Evolutionary conservation across 2,888 invertebrate genomes (phyloP), one percentile per base, ranked within the genome.

Genomic region (Adelphocoris suturalis): DNA sequence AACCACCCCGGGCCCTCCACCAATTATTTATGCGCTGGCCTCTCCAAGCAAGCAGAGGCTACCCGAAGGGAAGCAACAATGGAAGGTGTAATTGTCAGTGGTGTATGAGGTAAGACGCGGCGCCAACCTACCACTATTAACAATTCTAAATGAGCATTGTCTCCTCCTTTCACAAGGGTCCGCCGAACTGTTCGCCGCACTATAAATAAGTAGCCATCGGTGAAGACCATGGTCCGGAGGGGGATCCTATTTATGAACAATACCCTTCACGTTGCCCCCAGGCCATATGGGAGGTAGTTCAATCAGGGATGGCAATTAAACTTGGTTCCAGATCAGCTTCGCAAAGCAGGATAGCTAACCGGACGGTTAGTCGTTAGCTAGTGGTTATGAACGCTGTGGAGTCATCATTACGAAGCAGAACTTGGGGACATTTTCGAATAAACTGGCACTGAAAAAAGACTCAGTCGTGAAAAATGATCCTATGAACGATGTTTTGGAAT

Each of bases 61-160:
- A 27, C 37, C 61, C 37, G 28, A 37, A 37, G 37, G 80, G 37
- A 84, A 55, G 68, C 89, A 85, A 90, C 90, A 90, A 90, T 90
- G 90, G 90, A 81, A 89, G 89, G 81, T 90, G 90, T 90, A 90
- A 90, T 90, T 90, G 90, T 90, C 86, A 90, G 88, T 55, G 80
- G 88, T 89, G 90, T 89, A 86, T 89, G 89, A 89, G 89, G 86
- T 86, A 68, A 76, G 80, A 86, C 80, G 86, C 90, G 90, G 89
- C 90, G 90, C 90, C 86, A 86, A 78, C 86, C 86, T 78, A 76
- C 86, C 88, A 52, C 86, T 61, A 90, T 90, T 90, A 90, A 90
- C 90, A 90, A 90, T 89, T 90, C 90, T 90, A 90, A 90, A 90
- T 90, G 90, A 90, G 90, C 89, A 90, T 90, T 90, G 90, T 90